Evolutionary conservation across 1,140 invertebrate species (phyloP), one percentile per base, ranked within the genome.

Genomic region (Acromyrmex heyeri): DNA sequence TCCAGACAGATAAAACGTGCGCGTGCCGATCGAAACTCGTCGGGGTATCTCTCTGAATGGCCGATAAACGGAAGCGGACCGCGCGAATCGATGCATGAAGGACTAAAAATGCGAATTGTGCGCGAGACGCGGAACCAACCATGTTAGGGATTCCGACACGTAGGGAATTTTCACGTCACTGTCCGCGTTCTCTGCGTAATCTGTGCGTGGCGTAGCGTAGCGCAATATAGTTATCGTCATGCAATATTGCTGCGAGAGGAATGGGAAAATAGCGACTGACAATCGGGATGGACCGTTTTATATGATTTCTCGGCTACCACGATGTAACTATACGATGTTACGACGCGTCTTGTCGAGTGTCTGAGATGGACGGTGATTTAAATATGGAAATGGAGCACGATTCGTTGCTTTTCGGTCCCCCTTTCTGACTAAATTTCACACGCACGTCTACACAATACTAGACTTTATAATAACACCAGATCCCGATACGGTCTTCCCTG

Each of bases 311-410:
- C 79, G 78, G 24, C 7, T 44, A 12, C 24, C n/a, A 65, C 53
- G 24, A 24, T 24, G 21, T 27, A 53, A 59, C 24, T 70, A 48
- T 48, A 50, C 38, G 48, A 34, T 61, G 79, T 48, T 57, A 44
- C 14, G 65, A 72, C n/a, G n/a, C 62, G 12, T 61, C 30, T 44
- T 30, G 61, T 12, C 34, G 77, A 69, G 16, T 62, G 55, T 83
- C 18, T 61, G 69, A 61, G 57, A 83, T 48, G 64, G 16, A 69
- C 64, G 65, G 6, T 57, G 69, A 83, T 83, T 83, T 83, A 83
- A 75, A 83, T 83, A 73, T 83, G 79, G 79, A 73, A 83, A 83
- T 83, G 3, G 69, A 27, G 18, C 55, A 50, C 44, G 55, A 55
- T 73, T 16, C 34, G 16, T 24, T 48, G 55, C 55, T 48, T 10